Conservation (phyloP, 1,140 invertebrate genomes). For the Carcinoscorpius rotundicauda region DNA sequence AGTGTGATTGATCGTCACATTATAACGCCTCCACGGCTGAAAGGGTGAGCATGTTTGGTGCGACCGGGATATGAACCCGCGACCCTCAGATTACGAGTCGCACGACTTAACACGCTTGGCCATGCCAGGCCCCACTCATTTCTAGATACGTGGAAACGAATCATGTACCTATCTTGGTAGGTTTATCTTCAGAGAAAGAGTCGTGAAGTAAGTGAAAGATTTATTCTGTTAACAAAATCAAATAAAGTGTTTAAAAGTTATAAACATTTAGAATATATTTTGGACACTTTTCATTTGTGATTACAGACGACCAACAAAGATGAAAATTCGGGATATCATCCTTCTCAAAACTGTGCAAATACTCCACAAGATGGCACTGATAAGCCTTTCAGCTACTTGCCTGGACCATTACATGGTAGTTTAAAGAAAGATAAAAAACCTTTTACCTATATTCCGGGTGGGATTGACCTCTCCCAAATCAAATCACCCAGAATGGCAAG, state of each 20-base stretch:
- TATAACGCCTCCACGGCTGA: too few species aligned
- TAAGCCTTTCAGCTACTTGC: conserved; percentile 39
- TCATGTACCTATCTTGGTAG: too few species aligned
- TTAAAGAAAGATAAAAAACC: conserved; percentile 91
- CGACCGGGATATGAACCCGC: too few species aligned
- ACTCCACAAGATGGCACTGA: conserved; percentile 16
- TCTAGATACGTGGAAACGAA: too few species aligned
- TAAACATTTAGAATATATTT: conserved; percentile 9
- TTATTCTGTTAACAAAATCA: conserved; percentile 21
- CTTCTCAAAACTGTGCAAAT: conserved; percentile 6
- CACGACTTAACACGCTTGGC: too few species aligned
- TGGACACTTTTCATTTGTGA: background rate
- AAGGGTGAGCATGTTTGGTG: too few species aligned
- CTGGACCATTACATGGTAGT: conserved; percentile 75
- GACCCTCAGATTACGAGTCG: too few species aligned
- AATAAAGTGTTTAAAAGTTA: conserved; percentile 4
- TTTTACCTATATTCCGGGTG: conserved; percentile 85
- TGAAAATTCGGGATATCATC: conserved; percentile 10
- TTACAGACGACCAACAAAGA: conserved; percentile 12
- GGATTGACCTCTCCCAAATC: conserved; percentile 78
- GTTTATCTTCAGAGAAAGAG: conserved; percentile 1
- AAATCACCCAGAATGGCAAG: conserved; percentile 76
- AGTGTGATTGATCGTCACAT: too few species aligned
- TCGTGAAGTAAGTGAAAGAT: conserved; percentile 19
- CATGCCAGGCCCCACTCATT: too few species aligned